A percentile compares a stretch with the other conserved stretches of the same genome.
phyloP scores from a whole-genome alignment of 23 tunicate species.

The Phallusia fumigata region DNA sequence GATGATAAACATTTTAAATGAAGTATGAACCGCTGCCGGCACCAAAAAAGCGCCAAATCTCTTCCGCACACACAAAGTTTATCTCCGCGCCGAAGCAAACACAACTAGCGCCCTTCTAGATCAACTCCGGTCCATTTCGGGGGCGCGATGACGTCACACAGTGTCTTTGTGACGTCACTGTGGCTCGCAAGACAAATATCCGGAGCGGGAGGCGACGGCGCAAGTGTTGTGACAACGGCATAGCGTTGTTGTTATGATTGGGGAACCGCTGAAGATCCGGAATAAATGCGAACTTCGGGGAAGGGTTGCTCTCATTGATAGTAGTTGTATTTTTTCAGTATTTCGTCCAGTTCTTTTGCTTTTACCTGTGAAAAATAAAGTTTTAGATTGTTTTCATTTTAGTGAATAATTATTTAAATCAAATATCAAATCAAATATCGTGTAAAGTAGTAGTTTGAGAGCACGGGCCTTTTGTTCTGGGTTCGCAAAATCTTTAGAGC shows the following conservation, averaged over 20 bases:
- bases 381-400: not conserved
- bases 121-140: slow-evolving; percentile 4
- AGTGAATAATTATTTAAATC: too few species aligned
- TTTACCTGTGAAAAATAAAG: slow-evolving; percentile 42
- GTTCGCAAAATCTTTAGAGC: too few species aligned
- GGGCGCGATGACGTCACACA: not conserved
- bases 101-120: not conserved
- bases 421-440: too few species aligned
- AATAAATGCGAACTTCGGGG: not conserved
- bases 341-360: slow-evolving; percentile 88
- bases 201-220: not conserved
- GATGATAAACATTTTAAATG: too few species aligned
- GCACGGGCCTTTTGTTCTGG: too few species aligned
- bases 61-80: not conserved
- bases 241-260: not conserved
- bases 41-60: too few species aligned
- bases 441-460: too few species aligned
- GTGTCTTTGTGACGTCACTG: not conserved
- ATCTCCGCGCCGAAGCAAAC: slow-evolving; percentile 8
- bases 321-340: slow-evolving; percentile 68
- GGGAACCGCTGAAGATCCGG: too few species aligned
- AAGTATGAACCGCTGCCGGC: too few species aligned
- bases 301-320: not conserved
- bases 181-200: not conserved
- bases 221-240: not conserved